Conservation (phyloP, 2,113 vertebrate genomes). For the Amphilophus citrinellus region DNA sequence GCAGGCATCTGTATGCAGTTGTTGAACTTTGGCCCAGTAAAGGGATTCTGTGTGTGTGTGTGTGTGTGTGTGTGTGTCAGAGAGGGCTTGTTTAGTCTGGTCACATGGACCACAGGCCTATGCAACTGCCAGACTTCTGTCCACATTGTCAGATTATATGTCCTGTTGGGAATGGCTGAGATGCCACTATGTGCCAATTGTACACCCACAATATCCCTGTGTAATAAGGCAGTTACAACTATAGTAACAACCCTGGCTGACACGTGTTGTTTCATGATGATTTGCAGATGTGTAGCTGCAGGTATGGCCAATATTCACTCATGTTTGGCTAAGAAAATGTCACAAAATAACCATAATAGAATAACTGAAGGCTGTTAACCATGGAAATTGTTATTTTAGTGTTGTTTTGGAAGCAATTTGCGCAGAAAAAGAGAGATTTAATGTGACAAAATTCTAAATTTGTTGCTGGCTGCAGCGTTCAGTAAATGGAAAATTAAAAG, state of each 20-base stretch:
- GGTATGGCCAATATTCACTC: constrained; percentile 20
- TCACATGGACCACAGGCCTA: constrained; percentile 75
- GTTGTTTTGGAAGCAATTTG: constrained; percentile 31
- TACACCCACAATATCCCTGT: constrained; percentile 32
- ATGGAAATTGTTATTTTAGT: background rate
- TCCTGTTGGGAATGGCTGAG: constrained; percentile 63
- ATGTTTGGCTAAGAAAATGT: background rate
- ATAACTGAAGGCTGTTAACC: background rate
- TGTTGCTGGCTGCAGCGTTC: background rate
- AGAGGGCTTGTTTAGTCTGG: constrained; percentile 81
- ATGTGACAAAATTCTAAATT: constrained; percentile 14
- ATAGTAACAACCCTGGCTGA: constrained; percentile 5
- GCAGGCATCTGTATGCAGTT: constrained; percentile 78
- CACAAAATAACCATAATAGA: background rate
- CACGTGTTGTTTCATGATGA: constrained; percentile 20
- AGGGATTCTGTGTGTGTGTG: constrained; percentile 48
- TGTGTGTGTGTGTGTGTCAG: constrained; percentile 8
- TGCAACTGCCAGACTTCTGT: constrained; percentile 67
- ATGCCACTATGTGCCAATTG: constrained; percentile 42
- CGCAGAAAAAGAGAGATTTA: constrained; percentile 22
- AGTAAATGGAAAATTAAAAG: constrained; percentile 15
- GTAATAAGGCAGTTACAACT: constrained; percentile 44
- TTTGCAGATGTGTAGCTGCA: constrained; percentile 1
- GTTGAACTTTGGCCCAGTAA: constrained; percentile 86
- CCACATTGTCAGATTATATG: constrained; percentile 62